Conservation (phyloP, 2,888 invertebrate species). For the Laothoe populi region DNA sequence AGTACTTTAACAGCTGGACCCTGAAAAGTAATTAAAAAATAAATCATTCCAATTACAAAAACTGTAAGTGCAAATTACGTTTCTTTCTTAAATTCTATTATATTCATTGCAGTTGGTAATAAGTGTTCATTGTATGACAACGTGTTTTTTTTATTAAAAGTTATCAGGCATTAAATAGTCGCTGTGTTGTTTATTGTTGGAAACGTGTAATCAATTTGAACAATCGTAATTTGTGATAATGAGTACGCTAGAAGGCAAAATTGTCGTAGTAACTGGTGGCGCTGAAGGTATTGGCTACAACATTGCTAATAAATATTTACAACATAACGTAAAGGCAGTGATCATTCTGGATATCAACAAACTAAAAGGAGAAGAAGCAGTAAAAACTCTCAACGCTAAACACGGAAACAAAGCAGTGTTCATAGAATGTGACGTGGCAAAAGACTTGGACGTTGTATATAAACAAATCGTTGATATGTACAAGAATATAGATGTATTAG, state of each 20-base stretch:
- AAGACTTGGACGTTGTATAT: slow-evolving; percentile 67
- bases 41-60: no score
- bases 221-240: not conserved
- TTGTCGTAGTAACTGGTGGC: slow-evolving; percentile 74
- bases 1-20: no score
- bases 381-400: slow-evolving; percentile 65
- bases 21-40: no score
- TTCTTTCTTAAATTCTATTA: no score
- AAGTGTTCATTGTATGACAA: no score
- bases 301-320: slow-evolving; percentile 69
- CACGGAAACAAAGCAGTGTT: slow-evolving; percentile 74
- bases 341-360: slow-evolving; percentile 59
- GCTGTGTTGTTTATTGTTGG: no score
- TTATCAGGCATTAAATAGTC: no score
- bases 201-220: no score
- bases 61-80: no score
- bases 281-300: slow-evolving; percentile 79
- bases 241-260: slow-evolving; percentile 36
- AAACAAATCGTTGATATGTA: slow-evolving; percentile 55
- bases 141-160: no score
- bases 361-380: slow-evolving; percentile 61
- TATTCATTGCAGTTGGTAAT: no score
- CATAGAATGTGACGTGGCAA: slow-evolving; percentile 79
- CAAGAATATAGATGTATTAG: slow-evolving; percentile 67
- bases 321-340: slow-evolving; percentile 59